Base-by-base conservation (phyloP, 2,888 invertebrate genomes). In the Eupithecia subfuscata region DNA sequence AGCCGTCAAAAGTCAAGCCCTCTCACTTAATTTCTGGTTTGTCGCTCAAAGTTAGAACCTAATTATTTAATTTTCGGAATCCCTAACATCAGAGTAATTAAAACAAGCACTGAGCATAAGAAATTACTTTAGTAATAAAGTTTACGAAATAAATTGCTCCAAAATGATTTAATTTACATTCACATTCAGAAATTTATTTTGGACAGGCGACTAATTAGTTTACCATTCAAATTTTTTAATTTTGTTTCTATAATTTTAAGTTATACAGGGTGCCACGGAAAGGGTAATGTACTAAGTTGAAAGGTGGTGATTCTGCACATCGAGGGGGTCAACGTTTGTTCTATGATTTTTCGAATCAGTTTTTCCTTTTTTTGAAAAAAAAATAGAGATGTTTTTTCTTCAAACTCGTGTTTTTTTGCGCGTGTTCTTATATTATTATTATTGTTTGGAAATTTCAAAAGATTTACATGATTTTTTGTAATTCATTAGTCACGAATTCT, bases 51-150 rank as follows among this genome's bases (percentile, higher is more conserved):
- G 30, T 64, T 64, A 34, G 18, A 34, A 64, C 0, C 34, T 64
- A 34, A 64, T 64, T 64, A 64, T 34, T 34, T 64, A 9, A 22
- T 34, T 34, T 34, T 64, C 30, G 12, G 22, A 25, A 25, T 60
- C 60, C 25, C 14, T 56, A 56, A 34, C n/a, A 18, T 40, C 14
- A 12, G 56, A 22, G 34, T 65, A 70, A 75, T 67, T 60, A 67
- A 75, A 75, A 75, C 75, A 63, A 67, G 43, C 34, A 25, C 40
- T 75, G 25, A 37, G 52, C 60, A 37, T 37, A 73, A 67, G 63
- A 73, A 70, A 75, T 73, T 56, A 25, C n/a, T 73, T 73, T 75
- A 73, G 25, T 75, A 73, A 60, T 67, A 67, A 73, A 75, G 65
- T 74, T 69, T 69, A 34, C n/a, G 43, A 70, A 71, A 73, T 65